Percentiles rank a stretch among this genome's conserved stretches.
phyloP scores from a whole-genome alignment of 2,797 vertebrate genomes.

The Lagocephalus sceleratus region DNA sequence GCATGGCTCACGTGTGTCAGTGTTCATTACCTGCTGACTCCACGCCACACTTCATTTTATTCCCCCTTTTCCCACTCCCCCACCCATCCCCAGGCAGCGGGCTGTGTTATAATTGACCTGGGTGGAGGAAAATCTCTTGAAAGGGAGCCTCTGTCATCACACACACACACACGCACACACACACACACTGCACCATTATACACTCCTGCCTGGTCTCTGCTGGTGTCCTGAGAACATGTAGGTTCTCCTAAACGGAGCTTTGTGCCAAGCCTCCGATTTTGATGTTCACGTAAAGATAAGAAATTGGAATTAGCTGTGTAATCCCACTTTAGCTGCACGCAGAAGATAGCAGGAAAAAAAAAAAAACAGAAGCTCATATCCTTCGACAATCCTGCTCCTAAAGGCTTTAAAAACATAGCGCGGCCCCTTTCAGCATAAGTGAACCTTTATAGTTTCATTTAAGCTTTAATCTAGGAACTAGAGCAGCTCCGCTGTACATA shows the following conservation, averaged over 20 bases:
- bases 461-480: background rate
- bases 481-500: conserved; percentile 12
- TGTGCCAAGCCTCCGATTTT: conserved; percentile 7
- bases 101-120: conserved; percentile 37
- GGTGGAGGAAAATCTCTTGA: conserved; percentile 30
- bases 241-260: too few relatives aligned
- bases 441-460: too few relatives aligned
- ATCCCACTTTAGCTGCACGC: conserved; percentile 36
- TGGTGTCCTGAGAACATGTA: conserved; percentile 5
- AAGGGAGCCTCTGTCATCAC: conserved; percentile 27
- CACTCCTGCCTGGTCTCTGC: conserved; percentile 5
- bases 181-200: background rate
- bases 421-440: conserved; percentile 2
- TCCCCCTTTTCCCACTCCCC: background rate
- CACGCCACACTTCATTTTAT: background rate
- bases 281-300: conserved; percentile 43
- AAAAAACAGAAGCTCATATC: conserved; percentile 9
- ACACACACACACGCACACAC: background rate
- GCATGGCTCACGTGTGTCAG: conserved; percentile 46
- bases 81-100: conserved; percentile 10
- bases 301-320: conserved; percentile 40
- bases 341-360: conserved; percentile 9
- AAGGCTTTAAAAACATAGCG: conserved; percentile 8
- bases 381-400: conserved; percentile 16
- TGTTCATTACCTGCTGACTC: conserved; percentile 53